phyloP scores from a whole-genome alignment of 1,140 invertebrate species.

The Euwallacea fornicatus region DNA sequence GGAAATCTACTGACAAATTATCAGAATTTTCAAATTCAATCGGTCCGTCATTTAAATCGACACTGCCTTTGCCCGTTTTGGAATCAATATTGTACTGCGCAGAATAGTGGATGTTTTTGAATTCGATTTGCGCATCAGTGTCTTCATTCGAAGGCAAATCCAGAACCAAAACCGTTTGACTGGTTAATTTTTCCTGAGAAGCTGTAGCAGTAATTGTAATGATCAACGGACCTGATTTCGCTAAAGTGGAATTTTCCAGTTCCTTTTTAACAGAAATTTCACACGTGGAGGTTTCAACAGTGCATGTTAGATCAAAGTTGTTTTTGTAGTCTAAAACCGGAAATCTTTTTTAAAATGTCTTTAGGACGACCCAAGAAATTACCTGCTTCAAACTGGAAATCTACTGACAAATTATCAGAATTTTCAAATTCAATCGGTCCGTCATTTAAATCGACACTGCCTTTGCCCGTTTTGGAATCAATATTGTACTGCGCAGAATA shows the following conservation, averaged over 20 bases:
- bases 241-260: not conserved
- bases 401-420: too few species aligned
- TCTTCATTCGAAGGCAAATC: not conserved
- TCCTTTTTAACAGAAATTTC: not conserved
- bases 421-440: not conserved
- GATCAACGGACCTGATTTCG: not conserved
- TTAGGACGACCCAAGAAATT: too few species aligned
- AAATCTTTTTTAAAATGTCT: too few species aligned
- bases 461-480: not conserved
- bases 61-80: not conserved
- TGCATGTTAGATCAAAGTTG: constrained; percentile 3
- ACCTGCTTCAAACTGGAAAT: too few species aligned
- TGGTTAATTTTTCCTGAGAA: not conserved
- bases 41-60: not conserved
- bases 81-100: not conserved
- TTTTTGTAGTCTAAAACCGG: constrained; percentile 2
- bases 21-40: not conserved
- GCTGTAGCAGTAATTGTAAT: not conserved
- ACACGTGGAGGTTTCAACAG: not conserved
- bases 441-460: not conserved
- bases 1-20: not conserved
- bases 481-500: constrained; percentile 11
- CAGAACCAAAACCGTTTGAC: constrained; percentile 9
- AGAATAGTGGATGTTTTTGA: constrained; percentile 3
- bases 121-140: not conserved